Evolutionary conservation across 1,140 invertebrate species (phyloP).

Genomic region (Theocolax elegans): DNA sequence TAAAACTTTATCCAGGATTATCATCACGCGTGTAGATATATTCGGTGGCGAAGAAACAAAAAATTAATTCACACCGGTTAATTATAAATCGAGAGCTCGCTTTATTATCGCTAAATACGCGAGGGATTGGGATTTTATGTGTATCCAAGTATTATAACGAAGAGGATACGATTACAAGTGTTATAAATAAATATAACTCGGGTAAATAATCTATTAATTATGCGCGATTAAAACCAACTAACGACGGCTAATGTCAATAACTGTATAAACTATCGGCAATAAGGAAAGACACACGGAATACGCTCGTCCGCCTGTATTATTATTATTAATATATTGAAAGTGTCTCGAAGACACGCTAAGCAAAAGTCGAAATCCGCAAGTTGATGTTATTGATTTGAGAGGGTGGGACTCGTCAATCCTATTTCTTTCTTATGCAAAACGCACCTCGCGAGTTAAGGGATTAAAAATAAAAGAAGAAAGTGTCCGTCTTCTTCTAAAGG

Average conservation of each 20-base stretch:
- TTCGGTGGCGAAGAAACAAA: no score
- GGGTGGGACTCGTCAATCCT: constrained; percentile 4
- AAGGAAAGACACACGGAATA: no score
- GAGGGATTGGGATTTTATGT: neutral
- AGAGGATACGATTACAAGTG: neutral
- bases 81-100: no score
- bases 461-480: constrained; percentile 26
- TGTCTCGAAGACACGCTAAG: no score
- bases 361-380: no score
- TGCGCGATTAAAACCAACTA: neutral
- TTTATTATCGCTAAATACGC: no score
- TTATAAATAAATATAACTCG: constrained; percentile 29
- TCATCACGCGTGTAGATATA: no score
- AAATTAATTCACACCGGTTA: no score
- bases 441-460: constrained; percentile 14
- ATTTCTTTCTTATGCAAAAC: constrained; percentile 39
- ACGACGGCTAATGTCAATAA: constrained; percentile 14
- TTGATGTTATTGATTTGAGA: no score
- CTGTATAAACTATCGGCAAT: constrained; percentile 11
- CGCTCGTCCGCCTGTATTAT: no score
- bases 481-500: neutral
- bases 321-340: no score
- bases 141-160: neutral
- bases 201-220: constrained; percentile 31
- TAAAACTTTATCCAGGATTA: no score